These are phyloP conservation scores for Ramphastos sulfuratus DNA, from an alignment of 2,113 vertebrate species.

Conservation along the genomic window DNA sequence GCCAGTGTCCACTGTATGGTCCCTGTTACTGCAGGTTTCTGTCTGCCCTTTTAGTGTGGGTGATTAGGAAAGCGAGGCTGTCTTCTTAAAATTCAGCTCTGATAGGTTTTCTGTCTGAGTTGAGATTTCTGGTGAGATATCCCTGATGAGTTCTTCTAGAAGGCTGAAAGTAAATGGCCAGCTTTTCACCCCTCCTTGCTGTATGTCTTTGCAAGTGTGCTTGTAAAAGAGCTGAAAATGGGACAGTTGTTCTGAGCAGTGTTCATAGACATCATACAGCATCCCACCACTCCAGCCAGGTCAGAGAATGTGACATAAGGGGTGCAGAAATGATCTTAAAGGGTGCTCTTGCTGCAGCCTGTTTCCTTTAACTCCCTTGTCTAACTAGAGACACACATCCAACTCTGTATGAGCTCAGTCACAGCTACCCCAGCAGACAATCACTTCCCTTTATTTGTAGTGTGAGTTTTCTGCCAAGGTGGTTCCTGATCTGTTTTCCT, in stretches of 20 bases:
- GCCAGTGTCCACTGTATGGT: background rate
- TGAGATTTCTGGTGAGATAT: background rate
- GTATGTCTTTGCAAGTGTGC: background rate
- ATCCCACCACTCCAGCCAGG: background rate
- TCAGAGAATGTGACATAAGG: background rate
- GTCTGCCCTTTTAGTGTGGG: background rate
- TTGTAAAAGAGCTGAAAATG: background rate
- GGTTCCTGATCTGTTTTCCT: background rate
- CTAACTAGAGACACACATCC: rapidly evolving
- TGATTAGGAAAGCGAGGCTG: background rate
- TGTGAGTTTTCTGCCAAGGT: background rate
- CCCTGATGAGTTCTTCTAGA: background rate
- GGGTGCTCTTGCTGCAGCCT: background rate
- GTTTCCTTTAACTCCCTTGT: rapidly evolving
- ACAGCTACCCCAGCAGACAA: background rate
- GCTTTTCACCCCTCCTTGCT: background rate
- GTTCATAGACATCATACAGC: background rate
- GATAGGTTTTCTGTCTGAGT: background rate
- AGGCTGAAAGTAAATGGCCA: background rate
- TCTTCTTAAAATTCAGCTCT: background rate
- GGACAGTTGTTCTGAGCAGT: background rate
- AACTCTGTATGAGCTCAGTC: background rate
- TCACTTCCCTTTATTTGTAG: rapidly evolving
- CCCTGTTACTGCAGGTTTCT: background rate
- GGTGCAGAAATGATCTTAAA: background rate